These are phyloP conservation scores for Rhinolophus sinicus DNA, from an alignment of 2,113 vertebrate genomes.

Conservation along the genomic window DNA sequence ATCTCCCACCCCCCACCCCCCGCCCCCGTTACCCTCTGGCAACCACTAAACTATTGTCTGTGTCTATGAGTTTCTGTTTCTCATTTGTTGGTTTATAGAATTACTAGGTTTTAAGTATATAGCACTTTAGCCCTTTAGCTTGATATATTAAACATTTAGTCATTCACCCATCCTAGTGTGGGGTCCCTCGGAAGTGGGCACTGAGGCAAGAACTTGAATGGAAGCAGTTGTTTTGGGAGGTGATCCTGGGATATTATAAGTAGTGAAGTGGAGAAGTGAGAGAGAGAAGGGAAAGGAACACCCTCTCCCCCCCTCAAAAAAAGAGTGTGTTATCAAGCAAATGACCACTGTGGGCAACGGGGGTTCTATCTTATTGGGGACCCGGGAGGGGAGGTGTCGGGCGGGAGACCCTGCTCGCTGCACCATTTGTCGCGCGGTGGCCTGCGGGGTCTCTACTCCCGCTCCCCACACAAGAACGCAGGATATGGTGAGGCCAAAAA, in stretches of 20 bases:
- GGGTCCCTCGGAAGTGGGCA: not conserved
- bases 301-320: not conserved
- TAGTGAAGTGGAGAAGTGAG: not conserved
- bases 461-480: no score
- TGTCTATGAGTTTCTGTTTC: no score
- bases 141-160: not conserved
- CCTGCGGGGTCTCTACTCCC: no score
- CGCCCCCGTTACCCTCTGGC: no score
- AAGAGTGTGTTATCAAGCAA: not conserved
- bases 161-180: not conserved
- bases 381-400: no score
- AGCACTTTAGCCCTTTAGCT: not conserved
- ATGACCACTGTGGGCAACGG: not conserved
- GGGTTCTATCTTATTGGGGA: not conserved
- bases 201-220: not conserved
- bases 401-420: no score
- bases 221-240: not conserved
- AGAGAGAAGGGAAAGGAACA: not conserved
- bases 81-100: no score
- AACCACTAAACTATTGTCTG: no score
- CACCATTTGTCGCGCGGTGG: no score
- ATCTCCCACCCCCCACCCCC: no score
- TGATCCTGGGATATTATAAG: not conserved
- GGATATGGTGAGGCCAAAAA: no score
- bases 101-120: not conserved